phyloP scores from a whole-genome alignment of 2,113 vertebrate genomes.

The Eleginops maclovinus region DNA sequence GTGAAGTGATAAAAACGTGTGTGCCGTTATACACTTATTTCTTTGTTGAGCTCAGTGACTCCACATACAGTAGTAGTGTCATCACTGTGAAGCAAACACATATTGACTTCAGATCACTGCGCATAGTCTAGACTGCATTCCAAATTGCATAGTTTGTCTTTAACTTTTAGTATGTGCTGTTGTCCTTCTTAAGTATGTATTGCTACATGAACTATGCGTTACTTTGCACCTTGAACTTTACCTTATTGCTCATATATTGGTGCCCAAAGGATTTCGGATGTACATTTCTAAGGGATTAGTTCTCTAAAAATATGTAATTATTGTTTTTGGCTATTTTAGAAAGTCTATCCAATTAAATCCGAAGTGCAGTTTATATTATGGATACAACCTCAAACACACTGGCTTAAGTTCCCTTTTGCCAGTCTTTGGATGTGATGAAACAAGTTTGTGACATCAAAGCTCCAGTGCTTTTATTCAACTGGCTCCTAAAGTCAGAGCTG shows the following conservation, averaged over 20 bases:
- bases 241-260: neutral
- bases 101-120: no score
- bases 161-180: no score
- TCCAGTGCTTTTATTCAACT: neutral
- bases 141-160: no score
- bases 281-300: neutral
- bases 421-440: slow-evolving; percentile 25
- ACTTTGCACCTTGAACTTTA: neutral
- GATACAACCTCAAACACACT: neutral
- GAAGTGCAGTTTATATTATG: neutral
- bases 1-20: neutral
- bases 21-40: neutral
- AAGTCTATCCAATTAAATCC: neutral
- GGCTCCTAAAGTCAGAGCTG: slow-evolving; percentile 35
- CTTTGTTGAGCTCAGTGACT: neutral
- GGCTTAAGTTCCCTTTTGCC: slow-evolving; percentile 12
- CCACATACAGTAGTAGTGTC: neutral
- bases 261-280: neutral
- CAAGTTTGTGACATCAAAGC: slow-evolving; percentile 39
- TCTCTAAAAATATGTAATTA: neutral
- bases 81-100: neutral
- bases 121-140: no score
- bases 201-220: no score
- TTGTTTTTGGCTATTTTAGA: neutral
- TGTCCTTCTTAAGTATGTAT: no score